Evolutionary conservation across 2,797 vertebrate species (phyloP).

Genomic region (Acanthopagrus latus): DNA sequence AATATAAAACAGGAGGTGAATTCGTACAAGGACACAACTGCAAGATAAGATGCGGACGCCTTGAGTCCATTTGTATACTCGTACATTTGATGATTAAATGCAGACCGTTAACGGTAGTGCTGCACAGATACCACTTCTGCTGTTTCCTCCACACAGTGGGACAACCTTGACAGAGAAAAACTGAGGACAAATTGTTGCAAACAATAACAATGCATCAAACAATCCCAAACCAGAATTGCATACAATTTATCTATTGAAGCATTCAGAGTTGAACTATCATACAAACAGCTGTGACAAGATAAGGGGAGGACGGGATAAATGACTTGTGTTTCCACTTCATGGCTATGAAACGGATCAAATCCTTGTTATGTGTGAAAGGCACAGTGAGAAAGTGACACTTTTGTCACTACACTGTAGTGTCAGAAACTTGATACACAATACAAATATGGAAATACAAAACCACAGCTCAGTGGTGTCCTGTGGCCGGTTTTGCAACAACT

Average conservation of each 20-base stretch:
- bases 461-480: not conserved
- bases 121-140: conserved; percentile 19
- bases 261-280: conserved; percentile 63
- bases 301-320: conserved; percentile 67
- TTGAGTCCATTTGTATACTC: conserved; percentile 21
- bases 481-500: not conserved
- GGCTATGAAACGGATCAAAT: conserved; percentile 61
- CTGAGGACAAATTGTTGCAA: conserved; percentile 51
- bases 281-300: conserved; percentile 73
- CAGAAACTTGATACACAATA: conserved; percentile 24
- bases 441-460: conserved; percentile 24
- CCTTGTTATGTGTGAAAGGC: conserved; percentile 27
- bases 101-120: conserved; percentile 1
- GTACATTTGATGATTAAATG: conserved; percentile 45
- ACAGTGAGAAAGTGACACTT: conserved; percentile 11
- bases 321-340: conserved; percentile 62
- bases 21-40: conserved; percentile 44
- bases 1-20: conserved; percentile 73
- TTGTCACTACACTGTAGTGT: conserved; percentile 17
- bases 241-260: conserved; percentile 66
- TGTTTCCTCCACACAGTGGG: not conserved
- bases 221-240: conserved; percentile 54
- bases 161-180: conserved; percentile 65
- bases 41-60: conserved; percentile 13
- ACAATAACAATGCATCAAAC: conserved; percentile 49